Conservation (phyloP, 2,797 vertebrate genomes). For the Enteromius argenteus region DNA sequence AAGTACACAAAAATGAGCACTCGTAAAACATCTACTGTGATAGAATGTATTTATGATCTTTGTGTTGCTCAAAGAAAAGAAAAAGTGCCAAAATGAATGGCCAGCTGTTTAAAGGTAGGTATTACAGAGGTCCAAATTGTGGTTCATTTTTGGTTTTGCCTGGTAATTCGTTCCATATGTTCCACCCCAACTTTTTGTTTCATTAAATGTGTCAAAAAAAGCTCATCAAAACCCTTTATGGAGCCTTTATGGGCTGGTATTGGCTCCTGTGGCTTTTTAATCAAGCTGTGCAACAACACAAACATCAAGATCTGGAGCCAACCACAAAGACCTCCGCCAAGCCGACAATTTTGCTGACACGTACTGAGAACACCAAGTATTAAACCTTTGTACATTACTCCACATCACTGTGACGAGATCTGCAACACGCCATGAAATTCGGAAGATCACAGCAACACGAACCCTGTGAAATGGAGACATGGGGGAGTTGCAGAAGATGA, state of each 20-base stretch:
- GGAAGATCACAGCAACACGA: conserved; percentile 29
- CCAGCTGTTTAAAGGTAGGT: neutral
- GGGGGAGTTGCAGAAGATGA: conserved; percentile 40
- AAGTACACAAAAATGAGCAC: neutral
- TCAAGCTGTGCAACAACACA: conserved; percentile 14
- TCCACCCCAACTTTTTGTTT: neutral
- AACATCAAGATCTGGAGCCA: neutral
- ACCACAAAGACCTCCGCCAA: conserved; percentile 19
- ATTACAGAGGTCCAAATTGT: neutral
- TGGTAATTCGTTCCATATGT: neutral
- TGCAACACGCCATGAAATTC: conserved; percentile 27
- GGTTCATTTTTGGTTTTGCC: neutral
- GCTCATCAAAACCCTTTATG: neutral
- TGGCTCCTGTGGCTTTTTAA: conserved; percentile 9
- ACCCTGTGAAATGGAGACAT: conserved; percentile 43
- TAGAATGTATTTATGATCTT: neutral
- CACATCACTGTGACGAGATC: conserved; percentile 19
- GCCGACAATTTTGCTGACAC: neutral
- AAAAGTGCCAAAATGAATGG: neutral
- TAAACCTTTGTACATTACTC: conserved; percentile 19
- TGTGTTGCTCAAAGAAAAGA: neutral
- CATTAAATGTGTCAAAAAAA: neutral
- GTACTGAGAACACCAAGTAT: neutral
- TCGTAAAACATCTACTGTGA: neutral
- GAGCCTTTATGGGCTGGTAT: neutral